phyloP scores from a whole-genome alignment of 2,888 invertebrate species.

The Chaetoderma sp. region DNA sequence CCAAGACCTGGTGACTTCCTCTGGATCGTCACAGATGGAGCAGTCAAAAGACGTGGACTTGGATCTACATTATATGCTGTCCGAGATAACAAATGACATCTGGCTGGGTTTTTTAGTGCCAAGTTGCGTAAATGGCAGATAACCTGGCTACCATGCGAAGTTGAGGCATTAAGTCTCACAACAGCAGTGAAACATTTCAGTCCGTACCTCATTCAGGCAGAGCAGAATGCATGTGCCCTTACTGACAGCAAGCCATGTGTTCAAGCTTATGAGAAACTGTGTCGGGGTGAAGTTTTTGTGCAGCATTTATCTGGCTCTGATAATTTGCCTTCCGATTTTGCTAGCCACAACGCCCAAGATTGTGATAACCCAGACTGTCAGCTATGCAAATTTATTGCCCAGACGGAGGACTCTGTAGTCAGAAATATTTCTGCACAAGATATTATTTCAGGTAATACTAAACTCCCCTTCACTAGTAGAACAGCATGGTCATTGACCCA shows the following conservation, averaged over 20 bases:
- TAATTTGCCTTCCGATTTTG: slow-evolving; percentile 37
- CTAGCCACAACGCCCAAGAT: slow-evolving; percentile 33
- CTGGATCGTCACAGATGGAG: slow-evolving; percentile 25
- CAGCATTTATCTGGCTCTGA: slow-evolving; percentile 27
- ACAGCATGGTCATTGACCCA: slow-evolving; percentile 30
- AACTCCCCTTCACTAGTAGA: slow-evolving; percentile 31
- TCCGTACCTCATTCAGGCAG: slow-evolving; percentile 41
- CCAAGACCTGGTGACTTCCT: slow-evolving; percentile 17
- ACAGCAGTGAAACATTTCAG: slow-evolving; percentile 41
- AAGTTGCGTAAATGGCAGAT: slow-evolving; percentile 31
- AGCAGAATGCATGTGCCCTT: slow-evolving; percentile 26
- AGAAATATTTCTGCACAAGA: slow-evolving; percentile 9
- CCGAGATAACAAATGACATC: background rate
- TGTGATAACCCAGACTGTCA: slow-evolving; percentile 36
- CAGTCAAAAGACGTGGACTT: slow-evolving; percentile 8
- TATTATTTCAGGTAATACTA: slow-evolving; percentile 8
- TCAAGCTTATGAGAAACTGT: slow-evolving; percentile 37
- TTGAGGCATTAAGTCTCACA: slow-evolving; percentile 39
- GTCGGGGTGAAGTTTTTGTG: slow-evolving; percentile 24
- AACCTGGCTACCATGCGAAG: slow-evolving; percentile 44
- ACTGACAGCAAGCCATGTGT: slow-evolving; percentile 44
- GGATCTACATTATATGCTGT: slow-evolving; percentile 14
- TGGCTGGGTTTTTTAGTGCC: slow-evolving; percentile 18
- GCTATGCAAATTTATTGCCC: background rate
- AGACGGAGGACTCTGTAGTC: slow-evolving; percentile 37